These are phyloP conservation scores for Petrocephalus sullivani DNA, from an alignment of 2,797 vertebrate species.

Conservation along the genomic window DNA sequence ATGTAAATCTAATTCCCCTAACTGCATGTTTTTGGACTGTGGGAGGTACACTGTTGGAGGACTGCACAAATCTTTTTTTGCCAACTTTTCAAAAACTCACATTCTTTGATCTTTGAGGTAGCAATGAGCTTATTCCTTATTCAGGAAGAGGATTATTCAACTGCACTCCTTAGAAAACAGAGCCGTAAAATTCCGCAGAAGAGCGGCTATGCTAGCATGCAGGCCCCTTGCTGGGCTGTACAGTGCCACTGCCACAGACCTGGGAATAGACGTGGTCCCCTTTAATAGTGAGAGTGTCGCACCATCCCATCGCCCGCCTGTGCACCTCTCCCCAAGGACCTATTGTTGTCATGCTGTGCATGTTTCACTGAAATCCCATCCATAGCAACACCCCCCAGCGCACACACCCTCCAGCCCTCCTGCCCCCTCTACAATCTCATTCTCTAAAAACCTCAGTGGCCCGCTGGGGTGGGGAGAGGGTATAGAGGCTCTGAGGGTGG, in stretches of 20 bases:
- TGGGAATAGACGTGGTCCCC: conserved; percentile 4
- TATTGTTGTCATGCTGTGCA: conserved; percentile 62
- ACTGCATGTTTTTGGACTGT: not conserved
- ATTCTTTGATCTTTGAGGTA: not conserved
- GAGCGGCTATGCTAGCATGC: not conserved
- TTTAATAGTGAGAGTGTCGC: conserved; percentile 39
- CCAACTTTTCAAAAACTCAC: not conserved
- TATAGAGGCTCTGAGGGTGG: conserved; percentile 30
- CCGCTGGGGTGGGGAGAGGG: conserved; percentile 37
- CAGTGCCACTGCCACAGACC: not conserved
- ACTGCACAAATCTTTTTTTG: not conserved
- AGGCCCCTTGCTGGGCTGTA: not conserved
- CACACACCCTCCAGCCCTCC: conserved; percentile 11
- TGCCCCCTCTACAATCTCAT: conserved; percentile 54
- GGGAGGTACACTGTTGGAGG: not conserved
- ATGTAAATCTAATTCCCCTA: not conserved
- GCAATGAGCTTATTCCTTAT: not conserved
- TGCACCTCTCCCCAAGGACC: conserved; percentile 68
- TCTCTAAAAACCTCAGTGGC: conserved; percentile 57
- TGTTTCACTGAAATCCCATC: conserved; percentile 62
- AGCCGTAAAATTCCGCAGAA: not conserved
- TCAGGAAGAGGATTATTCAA: not conserved
- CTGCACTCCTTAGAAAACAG: not conserved
- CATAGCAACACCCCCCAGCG: conserved; percentile 28
- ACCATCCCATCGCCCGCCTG: conserved; percentile 54